Evolutionary conservation across 2,888 invertebrate genomes (phyloP), one percentile per base, ranked within the genome.

Genomic region (Leucophenga maculata): DNA sequence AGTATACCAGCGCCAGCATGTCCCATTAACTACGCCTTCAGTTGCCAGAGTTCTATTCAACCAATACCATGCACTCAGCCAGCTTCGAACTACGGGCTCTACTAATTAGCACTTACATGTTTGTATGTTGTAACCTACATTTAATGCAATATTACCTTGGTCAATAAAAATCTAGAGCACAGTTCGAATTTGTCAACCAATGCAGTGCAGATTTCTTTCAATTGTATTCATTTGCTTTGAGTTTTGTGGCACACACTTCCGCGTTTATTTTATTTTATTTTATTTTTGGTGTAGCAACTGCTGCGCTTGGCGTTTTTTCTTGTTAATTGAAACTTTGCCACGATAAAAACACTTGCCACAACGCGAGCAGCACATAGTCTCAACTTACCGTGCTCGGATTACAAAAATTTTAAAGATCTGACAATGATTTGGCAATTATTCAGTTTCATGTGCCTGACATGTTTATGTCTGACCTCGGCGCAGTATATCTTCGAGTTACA

Each of bases 291-390:
- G 11, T 8, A 11, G 39, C 39, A 39, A 39, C 39, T 75, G 78
- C 78, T 72, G 74, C 22, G 59, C 73, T 67, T 26, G 74, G 79
- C 81, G 76, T 3, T 75, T 77, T 74, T 62, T 44, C 39, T 46
- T 54, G 44, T n/a, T 52, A 68, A 59, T 59, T 64, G 18, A 54
- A 70, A 65, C 68, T 62, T 39, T 44, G 50, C 32, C 44, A 66
- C 39, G 68, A 83, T 79, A 83, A 83, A 80, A 77, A 70, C 72
- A 73, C 71, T 54, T 71, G 75, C 9, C 31, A 39, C 39, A 4
- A 31, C 16, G 54, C 39, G 20, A 66, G 32, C 54, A 64, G 44
- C 64, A 62, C 68, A 74, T 48, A 78, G 81, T 79, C 71, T 76
- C 70, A 73, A 74, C 26, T 79, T 75, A 69, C 79, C 76, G 64